Percentiles rank a stretch among this genome's conserved stretches.
phyloP scores from a whole-genome alignment of 2,888 invertebrate species.

The Magallana nippona region DNA sequence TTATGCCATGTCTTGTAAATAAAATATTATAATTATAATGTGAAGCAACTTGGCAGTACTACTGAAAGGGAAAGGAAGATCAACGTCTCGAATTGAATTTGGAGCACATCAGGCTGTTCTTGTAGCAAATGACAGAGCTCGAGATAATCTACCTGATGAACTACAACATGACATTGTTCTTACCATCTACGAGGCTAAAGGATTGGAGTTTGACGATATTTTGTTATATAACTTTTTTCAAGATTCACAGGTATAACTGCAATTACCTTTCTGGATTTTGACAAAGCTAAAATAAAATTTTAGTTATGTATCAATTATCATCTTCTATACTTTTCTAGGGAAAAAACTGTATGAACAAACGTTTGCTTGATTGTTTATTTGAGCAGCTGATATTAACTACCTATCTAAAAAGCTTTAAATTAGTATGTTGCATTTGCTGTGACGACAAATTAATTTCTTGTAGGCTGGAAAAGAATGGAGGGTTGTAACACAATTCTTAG shows the following conservation, averaged over 20 bases:
- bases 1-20: too few relatives aligned
- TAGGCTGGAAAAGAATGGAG: constrained; percentile 82
- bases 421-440: not conserved
- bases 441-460: not conserved
- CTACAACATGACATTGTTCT: constrained; percentile 72
- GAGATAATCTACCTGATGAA: constrained; percentile 70
- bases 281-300: too few relatives aligned
- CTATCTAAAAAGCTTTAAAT: not conserved
- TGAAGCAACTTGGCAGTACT: constrained; percentile 66
- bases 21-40: not conserved
- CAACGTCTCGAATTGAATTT: constrained; percentile 75
- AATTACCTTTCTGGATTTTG: too few relatives aligned
- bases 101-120: constrained; percentile 77
- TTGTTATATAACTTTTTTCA: constrained; percentile 77
- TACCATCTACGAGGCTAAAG: constrained; percentile 76
- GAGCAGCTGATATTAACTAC: too few relatives aligned
- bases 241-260: constrained; percentile 69
- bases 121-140: constrained; percentile 71
- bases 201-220: constrained; percentile 77
- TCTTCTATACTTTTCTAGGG: too few relatives aligned
- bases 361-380: too few relatives aligned
- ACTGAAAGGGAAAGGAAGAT: constrained; percentile 67
- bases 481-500: constrained; percentile 73
- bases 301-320: too few relatives aligned
- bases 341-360: too few relatives aligned